Percentiles rank a stretch among this genome's conserved stretches.
These are phyloP conservation scores for Empidonax alnorum DNA, from an alignment of 2,113 vertebrate species.

Conservation along the genomic window DNA sequence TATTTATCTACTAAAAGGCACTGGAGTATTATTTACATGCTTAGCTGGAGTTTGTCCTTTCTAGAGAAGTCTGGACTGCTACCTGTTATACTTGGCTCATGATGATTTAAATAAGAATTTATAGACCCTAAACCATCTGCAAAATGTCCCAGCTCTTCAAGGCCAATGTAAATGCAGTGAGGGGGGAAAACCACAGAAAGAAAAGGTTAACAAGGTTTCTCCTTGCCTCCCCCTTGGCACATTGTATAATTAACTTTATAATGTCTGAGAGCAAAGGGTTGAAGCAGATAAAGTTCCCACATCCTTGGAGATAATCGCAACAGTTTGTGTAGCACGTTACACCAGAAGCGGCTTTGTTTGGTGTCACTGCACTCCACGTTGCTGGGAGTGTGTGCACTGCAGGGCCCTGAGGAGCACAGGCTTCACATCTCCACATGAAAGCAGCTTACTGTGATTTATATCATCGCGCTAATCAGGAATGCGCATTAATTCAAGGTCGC, in stretches of 20 bases:
- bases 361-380: neutral
- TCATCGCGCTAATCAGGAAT: neutral
- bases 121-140: conserved; percentile 69
- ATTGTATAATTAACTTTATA: conserved; percentile 21
- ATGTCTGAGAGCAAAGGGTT: neutral
- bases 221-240: neutral
- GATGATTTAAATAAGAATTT: conserved; percentile 70
- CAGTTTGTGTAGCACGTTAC: neutral
- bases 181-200: conserved; percentile 20
- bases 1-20: conserved; percentile 53
- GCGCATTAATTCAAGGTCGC: neutral
- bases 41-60: conserved; percentile 68
- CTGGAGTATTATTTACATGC: conserved; percentile 63
- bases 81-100: conserved; percentile 72
- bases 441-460: neutral
- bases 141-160: conserved; percentile 62
- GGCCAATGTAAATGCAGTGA: conserved; percentile 57
- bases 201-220: conserved; percentile 50
- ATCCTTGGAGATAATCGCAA: conserved; percentile 6
- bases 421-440: neutral
- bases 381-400: neutral
- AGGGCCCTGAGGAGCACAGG: neutral
- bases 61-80: conserved; percentile 73
- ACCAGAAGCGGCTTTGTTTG: neutral
- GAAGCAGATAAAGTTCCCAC: neutral